phyloP scores from a whole-genome alignment of 2,888 invertebrate genomes.

The Drosophila mimetica region DNA sequence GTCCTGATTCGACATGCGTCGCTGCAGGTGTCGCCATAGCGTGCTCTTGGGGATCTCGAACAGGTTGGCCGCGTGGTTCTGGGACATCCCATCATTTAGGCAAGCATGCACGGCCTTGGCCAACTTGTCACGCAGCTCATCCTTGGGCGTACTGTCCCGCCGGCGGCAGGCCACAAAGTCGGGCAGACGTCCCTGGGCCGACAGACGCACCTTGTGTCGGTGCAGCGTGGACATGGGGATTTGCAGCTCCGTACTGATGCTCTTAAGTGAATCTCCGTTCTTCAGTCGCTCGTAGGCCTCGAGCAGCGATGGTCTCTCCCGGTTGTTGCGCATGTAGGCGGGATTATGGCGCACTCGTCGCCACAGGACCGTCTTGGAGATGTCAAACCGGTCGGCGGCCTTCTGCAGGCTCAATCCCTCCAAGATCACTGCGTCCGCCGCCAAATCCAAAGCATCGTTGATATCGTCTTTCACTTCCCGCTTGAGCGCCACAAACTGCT shows the following conservation, averaged over 20 bases:
- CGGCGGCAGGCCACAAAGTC: constrained; percentile 82
- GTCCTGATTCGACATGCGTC: constrained; percentile 67
- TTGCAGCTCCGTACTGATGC: constrained; percentile 82
- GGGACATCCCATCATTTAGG: constrained; percentile 83
- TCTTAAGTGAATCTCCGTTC: constrained; percentile 83
- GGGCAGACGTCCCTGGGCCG: constrained; percentile 82
- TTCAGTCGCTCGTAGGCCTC: constrained; percentile 82
- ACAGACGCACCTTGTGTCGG: constrained; percentile 83
- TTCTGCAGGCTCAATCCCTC: constrained; percentile 83
- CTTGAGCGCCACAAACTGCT: constrained; percentile 57
- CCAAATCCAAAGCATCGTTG: constrained; percentile 78
- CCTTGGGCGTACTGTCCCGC: constrained; percentile 82
- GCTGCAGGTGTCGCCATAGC: constrained; percentile 83
- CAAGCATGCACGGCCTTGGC: constrained; percentile 83
- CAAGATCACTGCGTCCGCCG: constrained; percentile 81
- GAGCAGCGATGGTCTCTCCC: constrained; percentile 81
- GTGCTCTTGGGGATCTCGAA: constrained; percentile 84
- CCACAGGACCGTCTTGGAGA: constrained; percentile 84
- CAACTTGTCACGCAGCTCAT: constrained; percentile 81
- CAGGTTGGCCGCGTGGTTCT: constrained; percentile 84
- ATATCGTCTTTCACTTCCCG: constrained; percentile 63
- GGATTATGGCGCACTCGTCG: constrained; percentile 83
- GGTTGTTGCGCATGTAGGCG: constrained; percentile 81
- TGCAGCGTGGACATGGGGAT: constrained; percentile 85
- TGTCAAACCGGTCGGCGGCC: constrained; percentile 82